Evolutionary conservation across 2,797 vertebrate genomes (phyloP).

Genomic region (Hippopotamyrus pictus): DNA sequence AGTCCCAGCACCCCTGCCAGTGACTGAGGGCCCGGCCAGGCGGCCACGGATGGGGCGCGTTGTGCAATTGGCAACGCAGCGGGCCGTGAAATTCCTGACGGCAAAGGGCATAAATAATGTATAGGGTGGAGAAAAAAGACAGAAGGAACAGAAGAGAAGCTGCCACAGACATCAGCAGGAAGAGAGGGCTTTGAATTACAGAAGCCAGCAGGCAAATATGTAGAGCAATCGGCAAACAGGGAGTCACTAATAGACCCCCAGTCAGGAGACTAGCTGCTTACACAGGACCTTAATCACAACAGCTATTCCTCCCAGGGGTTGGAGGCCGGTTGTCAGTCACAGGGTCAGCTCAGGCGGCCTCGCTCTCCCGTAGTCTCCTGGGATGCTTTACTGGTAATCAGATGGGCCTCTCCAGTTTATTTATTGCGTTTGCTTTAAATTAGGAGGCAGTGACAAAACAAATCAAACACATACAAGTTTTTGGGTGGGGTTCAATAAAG

Average conservation of each 20-base stretch:
- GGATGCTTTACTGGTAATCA: not conserved
- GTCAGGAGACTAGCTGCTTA: not conserved
- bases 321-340: not conserved
- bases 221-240: not conserved
- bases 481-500: not conserved
- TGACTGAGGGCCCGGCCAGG: not conserved
- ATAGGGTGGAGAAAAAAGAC: not conserved
- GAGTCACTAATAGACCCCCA: not conserved
- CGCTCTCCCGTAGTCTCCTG: not conserved
- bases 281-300: not conserved
- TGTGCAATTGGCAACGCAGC: not conserved
- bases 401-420: not conserved
- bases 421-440: not conserved
- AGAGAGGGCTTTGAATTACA: not conserved
- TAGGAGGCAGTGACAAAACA: not conserved
- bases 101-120: not conserved
- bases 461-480: not conserved
- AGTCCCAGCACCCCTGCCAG: too few species aligned
- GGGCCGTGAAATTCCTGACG: not conserved
- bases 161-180: not conserved
- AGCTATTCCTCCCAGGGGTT: not conserved
- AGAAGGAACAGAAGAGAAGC: not conserved
- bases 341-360: not conserved
- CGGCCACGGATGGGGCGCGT: not conserved
- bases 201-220: slow-evolving; percentile 8